Percentiles rank a stretch among this genome's conserved stretches.
Evolutionary conservation across 2,888 invertebrate genomes (phyloP).

Genomic region (Spisula solida): DNA sequence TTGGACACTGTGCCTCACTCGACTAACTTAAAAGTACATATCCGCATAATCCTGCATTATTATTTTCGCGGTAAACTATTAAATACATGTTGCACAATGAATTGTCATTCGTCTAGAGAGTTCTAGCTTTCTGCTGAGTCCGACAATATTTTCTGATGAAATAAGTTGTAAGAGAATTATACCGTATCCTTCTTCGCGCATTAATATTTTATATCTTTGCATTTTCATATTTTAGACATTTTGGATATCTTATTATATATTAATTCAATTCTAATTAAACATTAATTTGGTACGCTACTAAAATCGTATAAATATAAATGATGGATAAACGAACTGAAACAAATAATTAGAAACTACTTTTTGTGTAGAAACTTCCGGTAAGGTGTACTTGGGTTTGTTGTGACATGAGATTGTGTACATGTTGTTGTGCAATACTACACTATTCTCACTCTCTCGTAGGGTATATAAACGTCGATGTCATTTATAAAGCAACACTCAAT

Average conservation of each 20-base stretch:
- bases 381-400: slow-evolving; percentile 4
- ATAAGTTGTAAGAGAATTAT: not conserved
- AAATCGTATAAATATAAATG: not conserved
- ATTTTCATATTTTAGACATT: not conserved
- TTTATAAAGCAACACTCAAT: not conserved
- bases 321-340: no score
- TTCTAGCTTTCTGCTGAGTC: not conserved
- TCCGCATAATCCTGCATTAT: no score
- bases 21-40: no score
- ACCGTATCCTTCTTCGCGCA: not conserved
- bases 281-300: not conserved
- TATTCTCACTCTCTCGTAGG: not conserved
- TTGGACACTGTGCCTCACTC: no score
- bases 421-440: slow-evolving; percentile 36
- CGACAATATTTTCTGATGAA: slow-evolving; percentile 29
- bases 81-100: not conserved
- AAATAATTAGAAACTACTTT: not conserved
- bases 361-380: slow-evolving; percentile 25
- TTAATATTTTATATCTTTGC: not conserved
- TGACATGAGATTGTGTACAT: slow-evolving; percentile 16
- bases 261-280: not conserved
- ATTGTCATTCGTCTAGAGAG: not conserved
- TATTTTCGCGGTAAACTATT: no score
- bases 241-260: no score
- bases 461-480: slow-evolving; percentile 31